phyloP scores from a whole-genome alignment of 2,113 vertebrate species.

The Smithornis capensis region DNA sequence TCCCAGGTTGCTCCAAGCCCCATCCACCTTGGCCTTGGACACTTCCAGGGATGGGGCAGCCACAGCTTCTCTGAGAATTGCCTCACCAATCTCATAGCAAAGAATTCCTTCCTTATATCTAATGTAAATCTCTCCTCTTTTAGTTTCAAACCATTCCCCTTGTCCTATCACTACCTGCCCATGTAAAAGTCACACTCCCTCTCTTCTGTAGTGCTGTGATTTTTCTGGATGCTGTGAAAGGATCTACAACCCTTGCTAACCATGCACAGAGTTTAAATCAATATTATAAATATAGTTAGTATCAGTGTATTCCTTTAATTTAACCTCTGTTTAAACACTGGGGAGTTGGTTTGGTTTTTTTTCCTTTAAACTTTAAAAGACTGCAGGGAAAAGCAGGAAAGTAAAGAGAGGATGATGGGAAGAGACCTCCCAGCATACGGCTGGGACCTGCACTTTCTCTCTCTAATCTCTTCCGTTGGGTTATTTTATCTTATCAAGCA shows the following conservation, averaged over 20 bases:
- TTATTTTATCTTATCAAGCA: slow-evolving; percentile 82
- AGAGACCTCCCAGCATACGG: neutral
- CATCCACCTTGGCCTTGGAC: fast-evolving
- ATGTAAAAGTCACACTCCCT: neutral
- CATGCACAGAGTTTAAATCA: neutral
- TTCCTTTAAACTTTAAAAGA: neutral
- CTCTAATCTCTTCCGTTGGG: slow-evolving; percentile 63
- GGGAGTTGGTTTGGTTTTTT: neutral
- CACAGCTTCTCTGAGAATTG: neutral
- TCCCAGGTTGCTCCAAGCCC: neutral
- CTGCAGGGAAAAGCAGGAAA: neutral
- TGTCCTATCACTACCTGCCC: neutral
- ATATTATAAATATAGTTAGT: neutral
- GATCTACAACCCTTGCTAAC: neutral
- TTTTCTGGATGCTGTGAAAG: neutral
- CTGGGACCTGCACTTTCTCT: slow-evolving; percentile 44
- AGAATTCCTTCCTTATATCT: neutral
- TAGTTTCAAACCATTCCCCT: neutral
- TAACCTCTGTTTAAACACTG: neutral
- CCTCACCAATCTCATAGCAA: fast-evolving
- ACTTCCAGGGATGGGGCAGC: neutral
- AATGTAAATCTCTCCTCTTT: neutral
- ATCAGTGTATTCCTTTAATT: neutral
- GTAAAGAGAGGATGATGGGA: neutral
- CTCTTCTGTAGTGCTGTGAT: neutral